A percentile compares a stretch with the other conserved stretches of the same genome.
phyloP scores from a whole-genome alignment of 2,888 invertebrate genomes.

The Hyles lineata region DNA sequence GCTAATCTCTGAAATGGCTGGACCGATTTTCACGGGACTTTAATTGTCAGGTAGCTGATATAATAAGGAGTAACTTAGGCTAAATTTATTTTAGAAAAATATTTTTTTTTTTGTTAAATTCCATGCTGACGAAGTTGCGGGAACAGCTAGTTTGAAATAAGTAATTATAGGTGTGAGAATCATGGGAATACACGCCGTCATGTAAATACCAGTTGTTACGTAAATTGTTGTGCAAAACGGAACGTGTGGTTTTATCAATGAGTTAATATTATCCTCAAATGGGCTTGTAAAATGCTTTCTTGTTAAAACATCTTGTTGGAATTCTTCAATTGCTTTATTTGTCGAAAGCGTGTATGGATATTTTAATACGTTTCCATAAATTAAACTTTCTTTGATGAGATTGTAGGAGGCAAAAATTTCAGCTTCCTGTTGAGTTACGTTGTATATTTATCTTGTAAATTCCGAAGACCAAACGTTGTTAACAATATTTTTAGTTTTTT shows the following conservation, averaged over 20 bases:
- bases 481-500: no score
- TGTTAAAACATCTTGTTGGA: not conserved
- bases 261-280: not conserved
- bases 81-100: no score
- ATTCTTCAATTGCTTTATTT: constrained; percentile 5
- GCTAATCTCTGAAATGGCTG: no score
- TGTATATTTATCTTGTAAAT: not conserved
- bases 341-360: not conserved
- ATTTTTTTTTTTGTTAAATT: no score
- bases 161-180: not conserved
- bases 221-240: not conserved
- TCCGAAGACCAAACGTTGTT: not conserved
- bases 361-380: not conserved
- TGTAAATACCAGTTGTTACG: not conserved
- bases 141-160: not conserved
- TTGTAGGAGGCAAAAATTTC: not conserved
- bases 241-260: constrained; percentile 8
- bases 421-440: not conserved
- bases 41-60: no score
- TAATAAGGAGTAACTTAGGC: no score
- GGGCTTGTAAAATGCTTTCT: not conserved
- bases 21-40: no score
- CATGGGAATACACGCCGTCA: not conserved
- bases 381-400: not conserved
- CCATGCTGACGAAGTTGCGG: no score